Percentiles rank a stretch among this genome's conserved stretches.
These are phyloP conservation scores for Leucoraja erinaceus DNA, from an alignment of 2,113 vertebrate genomes.

Conservation along the genomic window DNA sequence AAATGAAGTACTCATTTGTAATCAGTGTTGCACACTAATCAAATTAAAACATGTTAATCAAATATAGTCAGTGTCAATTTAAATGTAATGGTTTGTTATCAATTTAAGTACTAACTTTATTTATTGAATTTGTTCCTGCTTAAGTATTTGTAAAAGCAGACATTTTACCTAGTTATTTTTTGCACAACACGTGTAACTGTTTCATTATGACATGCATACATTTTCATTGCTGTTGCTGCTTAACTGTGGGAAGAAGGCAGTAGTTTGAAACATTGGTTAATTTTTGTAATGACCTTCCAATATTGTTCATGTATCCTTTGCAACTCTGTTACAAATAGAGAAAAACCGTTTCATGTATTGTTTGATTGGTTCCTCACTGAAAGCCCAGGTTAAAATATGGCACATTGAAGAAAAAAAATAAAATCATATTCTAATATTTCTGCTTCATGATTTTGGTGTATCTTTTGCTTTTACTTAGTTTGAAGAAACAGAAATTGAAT, in stretches of 20 bases:
- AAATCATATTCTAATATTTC: constrained; percentile 22
- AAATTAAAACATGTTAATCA: constrained; percentile 55
- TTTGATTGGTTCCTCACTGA: neutral
- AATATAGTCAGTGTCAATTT: constrained; percentile 57
- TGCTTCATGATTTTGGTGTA: neutral
- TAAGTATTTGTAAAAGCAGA: constrained; percentile 80
- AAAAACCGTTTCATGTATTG: neutral
- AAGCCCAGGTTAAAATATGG: constrained; percentile 6
- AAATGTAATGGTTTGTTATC: constrained; percentile 57
- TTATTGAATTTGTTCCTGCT: constrained; percentile 77
- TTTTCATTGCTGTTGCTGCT: neutral
- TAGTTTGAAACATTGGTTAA: neutral
- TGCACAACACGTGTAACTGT: constrained; percentile 85
- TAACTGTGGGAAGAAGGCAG: neutral
- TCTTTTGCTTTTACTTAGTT: neutral
- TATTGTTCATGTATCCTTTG: neutral
- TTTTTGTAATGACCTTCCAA: neutral
- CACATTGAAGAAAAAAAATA: neutral
- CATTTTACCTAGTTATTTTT: constrained; percentile 88
- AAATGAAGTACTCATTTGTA: constrained; percentile 47
- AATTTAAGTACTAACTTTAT: constrained; percentile 73
- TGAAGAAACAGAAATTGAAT: neutral
- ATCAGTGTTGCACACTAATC: constrained; percentile 57
- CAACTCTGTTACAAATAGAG: neutral
- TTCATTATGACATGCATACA: constrained; percentile 45